phyloP scores from a whole-genome alignment of 2,888 invertebrate genomes.

The Scaptodrosophila latifasciaeformis region DNA sequence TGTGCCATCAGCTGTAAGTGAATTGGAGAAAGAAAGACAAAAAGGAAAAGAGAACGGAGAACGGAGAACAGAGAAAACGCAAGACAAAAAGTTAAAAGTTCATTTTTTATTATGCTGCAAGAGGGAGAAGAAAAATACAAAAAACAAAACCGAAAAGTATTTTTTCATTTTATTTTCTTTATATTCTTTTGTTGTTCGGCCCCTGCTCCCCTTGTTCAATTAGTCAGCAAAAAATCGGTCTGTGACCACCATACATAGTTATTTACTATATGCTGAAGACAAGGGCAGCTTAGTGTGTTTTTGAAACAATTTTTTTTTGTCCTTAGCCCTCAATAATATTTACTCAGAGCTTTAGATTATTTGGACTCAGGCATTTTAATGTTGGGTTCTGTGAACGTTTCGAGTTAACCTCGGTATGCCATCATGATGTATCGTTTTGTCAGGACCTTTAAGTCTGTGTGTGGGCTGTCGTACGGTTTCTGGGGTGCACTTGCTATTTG shows the following conservation, averaged over 20 bases:
- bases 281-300: too few relatives aligned
- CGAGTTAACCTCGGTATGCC: too few relatives aligned
- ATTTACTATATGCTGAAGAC: too few relatives aligned
- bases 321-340: too few relatives aligned
- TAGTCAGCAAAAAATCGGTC: conserved; percentile 44
- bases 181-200: neutral
- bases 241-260: too few relatives aligned
- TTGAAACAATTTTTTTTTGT: too few relatives aligned
- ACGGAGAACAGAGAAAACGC: conserved; percentile 45
- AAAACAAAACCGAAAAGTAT: conserved; percentile 10
- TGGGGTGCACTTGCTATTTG: conserved; percentile 49
- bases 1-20: conserved; percentile 75
- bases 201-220: conserved; percentile 31
- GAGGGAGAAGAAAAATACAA: neutral
- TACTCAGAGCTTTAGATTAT: too few relatives aligned
- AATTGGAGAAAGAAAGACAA: conserved; percentile 2
- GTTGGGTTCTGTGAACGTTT: too few relatives aligned
- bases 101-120: conserved; percentile 49
- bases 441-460: too few relatives aligned
- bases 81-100: conserved; percentile 69
- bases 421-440: neutral
- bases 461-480: too few relatives aligned
- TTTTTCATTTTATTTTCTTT: too few relatives aligned
- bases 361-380: too few relatives aligned
- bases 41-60: conserved; percentile 6